Conservation (phyloP, 2,888 invertebrate species). For the Kryphioiulus occultus region DNA sequence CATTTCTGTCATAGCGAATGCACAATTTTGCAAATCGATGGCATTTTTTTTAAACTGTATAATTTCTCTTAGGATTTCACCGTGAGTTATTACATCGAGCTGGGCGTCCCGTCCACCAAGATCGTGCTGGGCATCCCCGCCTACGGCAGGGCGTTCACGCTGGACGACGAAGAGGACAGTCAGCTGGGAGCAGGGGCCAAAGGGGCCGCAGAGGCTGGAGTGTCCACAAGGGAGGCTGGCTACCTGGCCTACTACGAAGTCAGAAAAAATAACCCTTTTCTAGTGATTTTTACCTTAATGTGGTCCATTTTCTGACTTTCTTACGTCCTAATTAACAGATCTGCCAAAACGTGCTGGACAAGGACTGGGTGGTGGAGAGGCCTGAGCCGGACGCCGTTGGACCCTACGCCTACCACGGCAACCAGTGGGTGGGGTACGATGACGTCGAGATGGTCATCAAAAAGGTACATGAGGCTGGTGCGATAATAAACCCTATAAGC, state of each 20-base stretch:
- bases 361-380: slow-evolving; percentile 82
- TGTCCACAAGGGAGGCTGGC: slow-evolving; percentile 89
- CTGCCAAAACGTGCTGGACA: slow-evolving; percentile 79
- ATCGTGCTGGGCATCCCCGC: slow-evolving; percentile 64
- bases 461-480: too few species aligned
- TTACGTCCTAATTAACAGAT: slow-evolving; percentile 69
- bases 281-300: too few species aligned
- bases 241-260: slow-evolving; percentile 61
- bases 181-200: slow-evolving; percentile 89
- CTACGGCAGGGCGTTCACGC: slow-evolving; percentile 87
- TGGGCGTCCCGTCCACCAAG: slow-evolving; percentile 61
- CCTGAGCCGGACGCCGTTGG: slow-evolving; percentile 85
- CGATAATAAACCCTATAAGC: too few species aligned
- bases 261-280: not conserved
- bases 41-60: too few species aligned
- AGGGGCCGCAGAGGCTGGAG: slow-evolving; percentile 89
- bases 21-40: too few species aligned
- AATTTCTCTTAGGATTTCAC: slow-evolving; percentile 61
- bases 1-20: too few species aligned
- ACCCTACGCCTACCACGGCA: slow-evolving; percentile 84
- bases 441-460: slow-evolving; percentile 81
- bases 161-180: slow-evolving; percentile 83
- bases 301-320: not conserved
- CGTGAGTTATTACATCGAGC: slow-evolving; percentile 61
- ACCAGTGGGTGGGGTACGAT: slow-evolving; percentile 95